phyloP scores from a whole-genome alignment of 2,888 invertebrate genomes.

The Tipula confusa region DNA sequence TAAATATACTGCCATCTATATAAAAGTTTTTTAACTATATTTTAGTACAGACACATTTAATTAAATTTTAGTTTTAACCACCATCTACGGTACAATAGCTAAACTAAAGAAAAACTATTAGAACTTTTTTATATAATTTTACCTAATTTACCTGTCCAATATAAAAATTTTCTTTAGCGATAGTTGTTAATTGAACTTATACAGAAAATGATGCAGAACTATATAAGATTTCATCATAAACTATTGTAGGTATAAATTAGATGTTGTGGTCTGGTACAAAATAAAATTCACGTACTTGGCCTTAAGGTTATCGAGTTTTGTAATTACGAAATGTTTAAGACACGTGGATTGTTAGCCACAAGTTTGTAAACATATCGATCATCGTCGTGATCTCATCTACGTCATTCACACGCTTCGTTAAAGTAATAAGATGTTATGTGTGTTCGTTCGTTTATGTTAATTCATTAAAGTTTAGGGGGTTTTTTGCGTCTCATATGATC shows the following conservation, averaged over 20 bases:
- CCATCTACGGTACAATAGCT: neutral
- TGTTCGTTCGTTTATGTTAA: neutral
- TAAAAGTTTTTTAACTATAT: neutral
- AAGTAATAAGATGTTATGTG: neutral
- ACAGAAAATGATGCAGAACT: neutral
- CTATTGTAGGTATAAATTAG: neutral
- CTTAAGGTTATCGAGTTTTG: neutral
- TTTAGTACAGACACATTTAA: neutral
- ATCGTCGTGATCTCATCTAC: neutral
- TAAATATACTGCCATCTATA: neutral
- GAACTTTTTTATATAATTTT: neutral
- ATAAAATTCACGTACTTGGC: neutral
- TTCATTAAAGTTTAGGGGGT: neutral
- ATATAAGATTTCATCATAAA: neutral
- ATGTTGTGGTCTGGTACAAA: neutral
- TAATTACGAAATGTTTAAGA: neutral
- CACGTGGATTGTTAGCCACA: neutral
- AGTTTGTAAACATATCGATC: too few relatives aligned
- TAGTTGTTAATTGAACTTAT: neutral
- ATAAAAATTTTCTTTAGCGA: neutral
- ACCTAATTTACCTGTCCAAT: neutral
- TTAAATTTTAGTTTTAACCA: neutral
- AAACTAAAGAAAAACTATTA: neutral
- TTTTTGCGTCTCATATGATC: too few relatives aligned
- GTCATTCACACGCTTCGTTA: neutral